Percentiles rank a stretch among this genome's conserved stretches.
Evolutionary conservation across 2,797 vertebrate genomes (phyloP).

Genomic region (Protonibea diacanthus): DNA sequence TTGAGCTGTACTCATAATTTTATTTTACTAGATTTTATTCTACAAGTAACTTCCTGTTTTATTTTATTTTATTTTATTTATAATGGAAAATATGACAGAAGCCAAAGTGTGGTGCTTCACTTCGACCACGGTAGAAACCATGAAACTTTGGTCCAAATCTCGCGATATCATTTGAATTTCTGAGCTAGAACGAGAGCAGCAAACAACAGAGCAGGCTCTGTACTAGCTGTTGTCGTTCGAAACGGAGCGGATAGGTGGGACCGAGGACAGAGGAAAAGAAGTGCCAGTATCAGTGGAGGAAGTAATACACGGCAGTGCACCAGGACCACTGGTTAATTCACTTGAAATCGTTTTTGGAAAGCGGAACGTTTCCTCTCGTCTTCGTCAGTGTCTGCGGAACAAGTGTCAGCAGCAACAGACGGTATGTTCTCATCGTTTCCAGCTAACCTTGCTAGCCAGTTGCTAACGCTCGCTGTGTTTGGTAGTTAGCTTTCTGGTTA

Average conservation of each 20-base stretch:
- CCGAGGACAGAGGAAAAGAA: slow-evolving; percentile 61
- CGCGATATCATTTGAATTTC: slow-evolving; percentile 83
- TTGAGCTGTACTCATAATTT: not conserved
- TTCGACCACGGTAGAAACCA: no score
- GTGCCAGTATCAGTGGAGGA: slow-evolving; percentile 38
- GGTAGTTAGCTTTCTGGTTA: slow-evolving; percentile 56
- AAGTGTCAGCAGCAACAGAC: slow-evolving; percentile 77
- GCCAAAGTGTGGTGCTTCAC: not conserved
- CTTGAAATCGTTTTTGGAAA: slow-evolving; percentile 4
- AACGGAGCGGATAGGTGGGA: slow-evolving; percentile 76
- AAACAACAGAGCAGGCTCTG: slow-evolving; percentile 72
- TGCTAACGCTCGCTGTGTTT: slow-evolving; percentile 68
- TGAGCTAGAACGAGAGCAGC: slow-evolving; percentile 68
- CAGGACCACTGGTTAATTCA: not conserved
- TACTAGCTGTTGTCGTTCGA: slow-evolving; percentile 65
- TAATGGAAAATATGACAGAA: not conserved
- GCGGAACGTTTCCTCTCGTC: slow-evolving; percentile 9
- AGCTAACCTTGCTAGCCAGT: slow-evolving; percentile 73
- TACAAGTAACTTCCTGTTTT: not conserved
- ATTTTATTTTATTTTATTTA: not conserved
- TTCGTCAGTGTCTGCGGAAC: slow-evolving; percentile 46
- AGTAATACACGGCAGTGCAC: slow-evolving; percentile 37
- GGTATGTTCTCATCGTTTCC: slow-evolving; percentile 77
- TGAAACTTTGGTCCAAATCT: slow-evolving; percentile 56
- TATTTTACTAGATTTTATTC: not conserved